Conservation (phyloP, 2,113 vertebrate species). For the Garra rufa region DNA sequence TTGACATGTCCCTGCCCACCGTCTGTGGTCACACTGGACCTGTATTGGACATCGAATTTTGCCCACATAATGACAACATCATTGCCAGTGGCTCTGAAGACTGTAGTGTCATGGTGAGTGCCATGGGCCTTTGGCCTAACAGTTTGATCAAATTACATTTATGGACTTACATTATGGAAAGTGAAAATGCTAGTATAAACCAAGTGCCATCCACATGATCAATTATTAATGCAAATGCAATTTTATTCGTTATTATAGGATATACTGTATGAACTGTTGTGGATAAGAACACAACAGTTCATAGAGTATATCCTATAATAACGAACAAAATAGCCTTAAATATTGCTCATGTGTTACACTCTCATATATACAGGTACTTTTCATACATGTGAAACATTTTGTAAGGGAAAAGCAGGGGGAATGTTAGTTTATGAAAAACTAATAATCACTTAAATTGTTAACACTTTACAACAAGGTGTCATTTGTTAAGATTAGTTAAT, state of each 20-base stretch:
- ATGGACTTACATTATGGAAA: too few relatives aligned
- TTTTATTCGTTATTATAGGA: too few relatives aligned
- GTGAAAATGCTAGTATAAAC: neutral
- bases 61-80: slow-evolving; percentile 90
- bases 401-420: too few relatives aligned
- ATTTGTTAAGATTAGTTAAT: too few relatives aligned
- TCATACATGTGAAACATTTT: neutral
- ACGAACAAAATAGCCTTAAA: neutral
- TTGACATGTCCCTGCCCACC: slow-evolving; percentile 85
- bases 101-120: slow-evolving; percentile 85
- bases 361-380: neutral
- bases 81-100: slow-evolving; percentile 91
- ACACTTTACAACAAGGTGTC: too few relatives aligned
- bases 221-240: too few relatives aligned
- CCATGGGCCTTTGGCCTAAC: neutral
- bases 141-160: neutral
- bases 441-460: too few relatives aligned
- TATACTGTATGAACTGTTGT: too few relatives aligned
- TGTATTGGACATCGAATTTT: slow-evolving; percentile 89
- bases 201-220: neutral
- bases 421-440: too few relatives aligned
- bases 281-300: neutral
- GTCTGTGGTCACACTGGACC: slow-evolving; percentile 90
- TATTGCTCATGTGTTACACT: neutral
- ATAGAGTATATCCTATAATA: neutral